A percentile compares a stretch with the other conserved stretches of the same genome.
Evolutionary conservation across 2,797 vertebrate genomes (phyloP).

Genomic region (Spizella passerina): DNA sequence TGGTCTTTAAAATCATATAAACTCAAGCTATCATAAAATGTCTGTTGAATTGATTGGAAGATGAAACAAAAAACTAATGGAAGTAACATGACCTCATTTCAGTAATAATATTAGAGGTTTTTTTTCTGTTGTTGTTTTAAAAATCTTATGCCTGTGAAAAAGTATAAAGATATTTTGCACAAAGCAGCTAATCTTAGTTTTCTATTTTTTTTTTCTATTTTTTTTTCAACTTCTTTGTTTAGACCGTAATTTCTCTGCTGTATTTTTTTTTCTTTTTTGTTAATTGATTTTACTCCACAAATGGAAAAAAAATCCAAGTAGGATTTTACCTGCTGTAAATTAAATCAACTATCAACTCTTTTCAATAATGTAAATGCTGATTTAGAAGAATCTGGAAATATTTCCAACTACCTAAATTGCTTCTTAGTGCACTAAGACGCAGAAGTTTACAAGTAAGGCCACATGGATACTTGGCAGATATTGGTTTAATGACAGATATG

Average conservation of each 20-base stretch:
- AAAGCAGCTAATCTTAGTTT: slow-evolving; percentile 3
- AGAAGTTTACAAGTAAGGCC: slow-evolving; percentile 4
- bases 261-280: not conserved
- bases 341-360: slow-evolving; percentile 53
- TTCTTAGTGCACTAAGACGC: slow-evolving; percentile 20
- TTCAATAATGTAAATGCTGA: slow-evolving; percentile 58
- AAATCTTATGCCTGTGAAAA: not conserved
- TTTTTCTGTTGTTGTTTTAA: slow-evolving; percentile 2
- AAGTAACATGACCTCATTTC: slow-evolving; percentile 68
- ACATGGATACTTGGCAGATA: not conserved
- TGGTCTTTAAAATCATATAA: slow-evolving; percentile 51
- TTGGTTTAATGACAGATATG: not conserved
- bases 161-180: not conserved
- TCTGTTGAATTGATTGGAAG: slow-evolving; percentile 52
- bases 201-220: not conserved
- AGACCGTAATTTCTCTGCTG: not conserved
- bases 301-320: slow-evolving; percentile 17
- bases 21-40: slow-evolving; percentile 43
- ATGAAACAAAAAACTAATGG: slow-evolving; percentile 64
- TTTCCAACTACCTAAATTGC: slow-evolving; percentile 30
- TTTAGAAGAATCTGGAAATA: slow-evolving; percentile 66
- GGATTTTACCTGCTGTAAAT: slow-evolving; percentile 43
- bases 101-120: slow-evolving; percentile 26
- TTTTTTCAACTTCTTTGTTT: not conserved
- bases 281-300: slow-evolving; percentile 26